Evolutionary conservation across 2,113 vertebrate species (phyloP).

Genomic region (Chaetops frenatus): DNA sequence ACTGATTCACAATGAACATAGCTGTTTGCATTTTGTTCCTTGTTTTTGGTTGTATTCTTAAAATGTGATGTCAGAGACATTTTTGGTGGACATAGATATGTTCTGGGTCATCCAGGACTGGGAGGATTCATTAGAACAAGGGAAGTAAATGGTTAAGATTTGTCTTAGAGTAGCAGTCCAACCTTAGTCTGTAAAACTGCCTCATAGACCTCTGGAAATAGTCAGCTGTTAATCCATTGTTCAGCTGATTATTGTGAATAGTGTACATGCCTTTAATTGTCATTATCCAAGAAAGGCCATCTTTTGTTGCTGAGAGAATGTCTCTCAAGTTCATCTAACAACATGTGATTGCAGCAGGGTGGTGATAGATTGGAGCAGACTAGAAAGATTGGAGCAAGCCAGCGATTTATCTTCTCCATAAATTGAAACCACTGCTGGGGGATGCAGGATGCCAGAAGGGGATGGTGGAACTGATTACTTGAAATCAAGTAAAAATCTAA

Average conservation of each 20-base stretch:
- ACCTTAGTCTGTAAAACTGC: background rate
- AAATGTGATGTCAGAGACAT: background rate
- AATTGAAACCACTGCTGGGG: background rate
- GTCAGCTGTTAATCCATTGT: background rate
- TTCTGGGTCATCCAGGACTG: background rate
- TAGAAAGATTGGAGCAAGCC: background rate
- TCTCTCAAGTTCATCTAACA: background rate
- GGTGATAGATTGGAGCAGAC: background rate
- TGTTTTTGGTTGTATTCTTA: background rate
- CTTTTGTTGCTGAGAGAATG: background rate
- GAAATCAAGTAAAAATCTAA: background rate
- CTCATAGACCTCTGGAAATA: background rate
- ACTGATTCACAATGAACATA: background rate
- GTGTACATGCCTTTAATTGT: background rate
- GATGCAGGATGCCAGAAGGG: background rate
- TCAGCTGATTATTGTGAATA: background rate
- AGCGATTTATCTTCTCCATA: background rate
- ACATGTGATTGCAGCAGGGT: background rate
- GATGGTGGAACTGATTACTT: background rate
- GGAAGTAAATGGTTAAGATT: background rate
- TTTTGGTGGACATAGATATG: background rate
- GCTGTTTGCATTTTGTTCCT: background rate
- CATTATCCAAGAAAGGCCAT: background rate
- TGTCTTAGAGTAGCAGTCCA: background rate
- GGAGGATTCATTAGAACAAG: background rate